Conservation (phyloP, 2,888 invertebrate genomes). For the Mythimna loreyi region DNA sequence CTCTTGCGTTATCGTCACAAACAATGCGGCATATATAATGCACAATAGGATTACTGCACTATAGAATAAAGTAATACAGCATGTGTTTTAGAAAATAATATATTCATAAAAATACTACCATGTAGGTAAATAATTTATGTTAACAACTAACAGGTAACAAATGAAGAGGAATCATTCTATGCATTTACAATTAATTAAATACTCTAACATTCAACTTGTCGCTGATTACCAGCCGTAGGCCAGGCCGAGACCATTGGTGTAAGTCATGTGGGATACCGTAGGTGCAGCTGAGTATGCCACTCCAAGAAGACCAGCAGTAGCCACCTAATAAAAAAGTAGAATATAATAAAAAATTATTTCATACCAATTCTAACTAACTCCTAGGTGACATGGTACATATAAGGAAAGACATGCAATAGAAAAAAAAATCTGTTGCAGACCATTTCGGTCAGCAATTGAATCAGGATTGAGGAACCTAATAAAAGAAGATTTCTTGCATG, state of each 20-base stretch:
- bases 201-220: conserved; percentile 34
- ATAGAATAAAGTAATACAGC: conserved; percentile 5
- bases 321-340: conserved; percentile 77
- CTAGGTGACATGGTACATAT: background rate
- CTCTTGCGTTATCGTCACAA: too few species aligned
- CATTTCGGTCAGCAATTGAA: too few species aligned
- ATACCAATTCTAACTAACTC: background rate
- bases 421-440: too few species aligned
- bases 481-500: too few species aligned
- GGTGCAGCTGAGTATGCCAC: conserved; percentile 92
- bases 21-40: too few species aligned
- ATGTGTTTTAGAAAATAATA: conserved; percentile 42
- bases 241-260: conserved; percentile 90
- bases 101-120: conserved; percentile 54
- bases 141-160: conserved; percentile 86
- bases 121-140: conserved; percentile 72
- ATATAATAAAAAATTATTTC: background rate
- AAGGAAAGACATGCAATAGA: background rate
- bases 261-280: conserved; percentile 92
- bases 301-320: conserved; percentile 89
- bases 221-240: conserved; percentile 89
- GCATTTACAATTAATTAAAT: conserved; percentile 61
- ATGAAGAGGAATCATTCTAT: conserved; percentile 85
- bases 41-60: background rate
- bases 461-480: too few species aligned